These are phyloP conservation scores for Theonella swinhoei DNA, from an alignment of 37 sponge, comb jelly and placozoan species.

Conservation along the genomic window DNA sequence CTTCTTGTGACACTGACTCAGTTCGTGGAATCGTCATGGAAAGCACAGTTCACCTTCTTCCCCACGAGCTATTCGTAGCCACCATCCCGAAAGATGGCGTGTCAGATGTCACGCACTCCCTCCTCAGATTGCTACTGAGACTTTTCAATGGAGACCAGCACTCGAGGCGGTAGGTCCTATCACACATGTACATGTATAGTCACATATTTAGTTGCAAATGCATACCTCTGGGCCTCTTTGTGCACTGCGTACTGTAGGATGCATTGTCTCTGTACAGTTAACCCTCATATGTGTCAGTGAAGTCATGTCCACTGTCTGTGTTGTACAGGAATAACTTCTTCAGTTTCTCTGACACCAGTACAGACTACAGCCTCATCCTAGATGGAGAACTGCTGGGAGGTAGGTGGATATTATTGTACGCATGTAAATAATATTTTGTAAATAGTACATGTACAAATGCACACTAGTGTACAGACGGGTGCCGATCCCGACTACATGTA, in stretches of 20 bases:
- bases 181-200: not conserved
- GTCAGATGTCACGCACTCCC: conserved; percentile 34
- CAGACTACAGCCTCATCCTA: conserved; percentile 52
- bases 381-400: conserved; percentile 50
- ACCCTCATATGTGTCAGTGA: too few relatives aligned
- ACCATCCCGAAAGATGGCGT: conserved; percentile 37
- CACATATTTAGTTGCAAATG: too few relatives aligned
- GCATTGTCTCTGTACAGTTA: too few relatives aligned
- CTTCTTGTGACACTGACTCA: not conserved
- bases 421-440: not conserved
- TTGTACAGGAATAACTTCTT: conserved; percentile 63
- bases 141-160: conserved; percentile 28
- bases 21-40: too few relatives aligned
- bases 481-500: too few relatives aligned
- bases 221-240: too few relatives aligned
- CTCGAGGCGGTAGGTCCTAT: conserved; percentile 45
- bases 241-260: too few relatives aligned
- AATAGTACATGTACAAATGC: not conserved
- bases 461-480: too few relatives aligned
- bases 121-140: conserved; percentile 46
- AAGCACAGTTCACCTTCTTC: conserved; percentile 42
- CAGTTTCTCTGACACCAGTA: conserved; percentile 61
- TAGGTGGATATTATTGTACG: conserved; percentile 7
- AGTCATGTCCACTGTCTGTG: too few relatives aligned
- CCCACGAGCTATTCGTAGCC: conserved; percentile 51